Evolutionary conservation across 1,140 invertebrate genomes (phyloP), one percentile per base, ranked within the genome.

Genomic region (Drosophila auraria): DNA sequence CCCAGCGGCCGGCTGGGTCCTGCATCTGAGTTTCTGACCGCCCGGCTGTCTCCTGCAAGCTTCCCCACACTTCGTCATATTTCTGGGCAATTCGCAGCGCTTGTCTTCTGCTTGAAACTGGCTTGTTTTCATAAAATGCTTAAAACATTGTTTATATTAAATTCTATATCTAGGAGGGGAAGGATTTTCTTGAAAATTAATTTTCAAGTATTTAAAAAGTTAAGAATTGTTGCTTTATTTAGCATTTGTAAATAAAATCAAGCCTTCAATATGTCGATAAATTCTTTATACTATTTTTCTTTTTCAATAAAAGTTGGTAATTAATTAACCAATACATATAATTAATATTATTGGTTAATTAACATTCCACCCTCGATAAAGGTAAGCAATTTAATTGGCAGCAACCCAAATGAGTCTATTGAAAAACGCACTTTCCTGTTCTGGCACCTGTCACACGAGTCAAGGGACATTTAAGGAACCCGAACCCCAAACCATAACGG

Each of bases 21-120:
- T 86, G 82, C 82, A 86, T 71, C 61, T 86, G 82, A 86, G 83
- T 63, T 78, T 63, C 30, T 68, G 82, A 72, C 82, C 68, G 33
- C 65, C 63, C 72, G 60, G 56, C 62, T 86, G 82, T 86, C 82
- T 82, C 61, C 65, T 57, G 73, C 82, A 84, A 71, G 57, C 30
- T 25, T 59, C 25, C 53, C 59, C 62, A 71, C 36, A 50, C 14
- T 17, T 49, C n/a, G 11, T 38, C 8, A 42, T 27, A 6, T 64
- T 33, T 38, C 14, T 42, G 23, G 40, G 15, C 40, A 54, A 87
- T 87, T 87, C 50, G 60, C 33, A 70, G 42, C 60, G 83, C 64
- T 77, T 83, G 83, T 86, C 82, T 63, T 86, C 57, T 45, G 64
- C 82, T 56, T 12, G 12, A 38, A 38, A 12, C 4, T 12, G 11